Percentiles rank a stretch among this genome's conserved stretches.
Conservation (phyloP, 1,140 invertebrate species). For the Carcinoscorpius rotundicauda region DNA sequence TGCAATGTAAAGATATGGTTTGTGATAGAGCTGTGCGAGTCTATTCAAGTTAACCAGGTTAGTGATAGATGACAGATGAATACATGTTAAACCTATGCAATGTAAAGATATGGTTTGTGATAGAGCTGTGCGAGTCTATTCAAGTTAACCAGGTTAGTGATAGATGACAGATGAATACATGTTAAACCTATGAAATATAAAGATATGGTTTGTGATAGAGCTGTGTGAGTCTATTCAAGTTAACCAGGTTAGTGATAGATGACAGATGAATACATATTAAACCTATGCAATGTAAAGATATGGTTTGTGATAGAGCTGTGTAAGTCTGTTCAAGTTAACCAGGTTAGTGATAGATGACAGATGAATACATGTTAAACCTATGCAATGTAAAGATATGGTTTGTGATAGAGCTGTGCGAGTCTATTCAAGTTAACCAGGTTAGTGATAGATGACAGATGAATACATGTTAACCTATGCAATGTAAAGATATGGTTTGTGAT, state of each 20-base stretch:
- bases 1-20: slow-evolving; percentile 80
- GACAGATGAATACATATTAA: slow-evolving; percentile 94
- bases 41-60: slow-evolving; percentile 76
- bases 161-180: slow-evolving; percentile 87
- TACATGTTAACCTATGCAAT: slow-evolving; percentile 90
- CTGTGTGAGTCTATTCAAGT: slow-evolving; percentile 94
- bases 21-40: slow-evolving; percentile 93
- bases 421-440: slow-evolving; percentile 76
- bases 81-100: slow-evolving; percentile 94
- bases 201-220: slow-evolving; percentile 92
- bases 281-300: slow-evolving; percentile 65
- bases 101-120: slow-evolving; percentile 77
- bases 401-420: slow-evolving; percentile 93
- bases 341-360: slow-evolving; percentile 48
- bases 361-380: slow-evolving; percentile 96
- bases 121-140: slow-evolving; percentile 94
- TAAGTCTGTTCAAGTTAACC: slow-evolving; percentile 87
- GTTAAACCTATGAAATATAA: slow-evolving; percentile 74
- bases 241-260: slow-evolving; percentile 49
- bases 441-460: slow-evolving; percentile 61
- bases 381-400: slow-evolving; percentile 80
- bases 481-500: slow-evolving; percentile 83
- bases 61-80: slow-evolving; percentile 61
- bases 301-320: slow-evolving; percentile 98
- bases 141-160: slow-evolving; percentile 61